Evolutionary conservation across 2,113 vertebrate genomes (phyloP).

Genomic region (Orcinus orca): DNA sequence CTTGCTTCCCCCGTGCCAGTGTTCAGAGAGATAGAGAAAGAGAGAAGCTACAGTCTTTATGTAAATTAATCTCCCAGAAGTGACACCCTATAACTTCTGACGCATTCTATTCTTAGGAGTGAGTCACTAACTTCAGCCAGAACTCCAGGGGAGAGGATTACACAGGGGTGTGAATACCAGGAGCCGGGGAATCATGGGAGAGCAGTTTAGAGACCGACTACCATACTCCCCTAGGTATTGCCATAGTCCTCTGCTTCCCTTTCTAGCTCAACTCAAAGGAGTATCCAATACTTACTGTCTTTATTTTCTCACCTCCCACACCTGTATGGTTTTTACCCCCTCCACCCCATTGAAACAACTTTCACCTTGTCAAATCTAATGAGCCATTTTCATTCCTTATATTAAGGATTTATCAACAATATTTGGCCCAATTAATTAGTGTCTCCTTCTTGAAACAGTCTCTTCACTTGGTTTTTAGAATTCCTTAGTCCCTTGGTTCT

Average conservation of each 20-base stretch:
- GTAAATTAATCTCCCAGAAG: slow-evolving; percentile 53
- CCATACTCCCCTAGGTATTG: neutral
- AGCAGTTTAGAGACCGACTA: neutral
- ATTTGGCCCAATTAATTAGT: neutral
- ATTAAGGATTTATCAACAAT: neutral
- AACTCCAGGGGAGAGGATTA: slow-evolving; percentile 3
- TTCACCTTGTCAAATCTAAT: neutral
- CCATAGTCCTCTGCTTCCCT: neutral
- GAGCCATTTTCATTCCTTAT: neutral
- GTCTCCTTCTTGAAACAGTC: neutral
- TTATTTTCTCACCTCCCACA: neutral
- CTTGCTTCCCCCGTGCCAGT: neutral
- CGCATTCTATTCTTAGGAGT: slow-evolving; percentile 23
- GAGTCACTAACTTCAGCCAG: slow-evolving; percentile 27
- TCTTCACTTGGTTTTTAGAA: neutral
- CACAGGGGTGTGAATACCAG: neutral
- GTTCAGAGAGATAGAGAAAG: neutral
- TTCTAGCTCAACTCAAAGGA: neutral
- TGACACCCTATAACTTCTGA: slow-evolving; percentile 10
- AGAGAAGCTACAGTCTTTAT: neutral
- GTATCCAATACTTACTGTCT: neutral
- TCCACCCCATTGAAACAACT: neutral
- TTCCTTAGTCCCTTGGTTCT: neutral
- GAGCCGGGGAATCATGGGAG: neutral
- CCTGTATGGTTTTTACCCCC: neutral